Evolutionary conservation across 1,140 invertebrate genomes (phyloP), one percentile per base, ranked within the genome.

Genomic region (Halictus rubicundus): DNA sequence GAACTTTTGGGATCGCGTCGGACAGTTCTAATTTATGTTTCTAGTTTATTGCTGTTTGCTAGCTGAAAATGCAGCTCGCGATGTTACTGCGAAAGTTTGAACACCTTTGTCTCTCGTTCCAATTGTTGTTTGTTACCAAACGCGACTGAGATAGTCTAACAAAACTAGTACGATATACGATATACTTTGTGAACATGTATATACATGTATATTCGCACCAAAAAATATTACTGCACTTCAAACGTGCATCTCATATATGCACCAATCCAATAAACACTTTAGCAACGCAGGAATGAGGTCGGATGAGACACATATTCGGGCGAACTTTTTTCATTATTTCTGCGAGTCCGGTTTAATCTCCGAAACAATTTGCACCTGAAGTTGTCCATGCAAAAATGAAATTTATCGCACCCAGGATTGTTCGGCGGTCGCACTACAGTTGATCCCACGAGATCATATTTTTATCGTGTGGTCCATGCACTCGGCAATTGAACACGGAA

Each of bases 11-110:
- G 2, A 16, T 12, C 1, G 60, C 19, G 39, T 76, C 65, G 42
- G 68, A 60, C 54, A 37, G 23, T 60, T 46, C 52, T 68, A 68
- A 76, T 68, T 60, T 19, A 9, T 21, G 21, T 21, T 76, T 21
- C 39, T 7, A n/a, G 1, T 69, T 76, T 32, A 46, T 57, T 2
- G 23, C 7, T 8, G 65, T 68, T 46, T 27, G 32, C 32, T 21
- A 23, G 19, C 21, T 9, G 0, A 16, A 16, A 23, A 19, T 25
- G 49, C 7, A 25, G 9, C 6, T 16, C n/a, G 5, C n/a, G 5
- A 5, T 12, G 19, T 14, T 1, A 12, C 19, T 7, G 8, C n/a
- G 52, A 37, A 52, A 52, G 6, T 14, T 9, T 23, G 23, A 25
- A 27, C 25, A 12, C 23, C 12, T 60, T n/a, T n/a, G 9, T 57